These are phyloP conservation scores for Palythoa heliodiscus DNA, from an alignment of 92 coral and sea anemone genomes.

Conservation along the genomic window DNA sequence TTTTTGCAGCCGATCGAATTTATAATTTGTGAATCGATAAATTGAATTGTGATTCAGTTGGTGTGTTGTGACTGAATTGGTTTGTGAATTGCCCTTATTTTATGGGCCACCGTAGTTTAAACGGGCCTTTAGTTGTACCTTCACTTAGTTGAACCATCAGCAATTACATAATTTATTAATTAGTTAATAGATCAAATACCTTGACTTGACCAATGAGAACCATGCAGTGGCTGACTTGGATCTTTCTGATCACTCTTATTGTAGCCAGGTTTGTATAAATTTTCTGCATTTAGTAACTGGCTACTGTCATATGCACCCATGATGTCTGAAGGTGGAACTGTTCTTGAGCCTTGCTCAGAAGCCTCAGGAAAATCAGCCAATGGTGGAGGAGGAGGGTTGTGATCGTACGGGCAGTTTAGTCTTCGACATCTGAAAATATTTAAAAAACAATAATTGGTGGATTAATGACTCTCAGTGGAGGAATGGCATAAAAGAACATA, in stretches of 20 bases:
- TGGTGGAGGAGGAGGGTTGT: slow-evolving; percentile 45
- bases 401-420: slow-evolving; percentile 70
- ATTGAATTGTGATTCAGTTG: no score
- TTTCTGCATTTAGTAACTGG: not conserved
- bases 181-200: not conserved
- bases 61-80: no score
- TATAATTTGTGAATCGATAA: no score
- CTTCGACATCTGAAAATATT: slow-evolving; percentile 55
- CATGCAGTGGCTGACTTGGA: not conserved
- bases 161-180: no score
- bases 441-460: no score
- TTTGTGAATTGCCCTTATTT: no score
- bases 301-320: slow-evolving; percentile 4
- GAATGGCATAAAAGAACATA: no score
- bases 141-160: no score
- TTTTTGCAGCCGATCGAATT: no score
- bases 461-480: no score
- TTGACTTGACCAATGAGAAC: not conserved
- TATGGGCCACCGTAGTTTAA: no score
- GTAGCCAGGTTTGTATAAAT: not conserved
- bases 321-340: slow-evolving; percentile 20
- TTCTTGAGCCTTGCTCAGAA: slow-evolving; percentile 4
- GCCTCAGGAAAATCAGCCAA: not conserved
- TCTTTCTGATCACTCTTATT: not conserved
- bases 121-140: no score